Evolutionary conservation across 2,113 vertebrate species (phyloP).

Genomic region (Natator depressus): DNA sequence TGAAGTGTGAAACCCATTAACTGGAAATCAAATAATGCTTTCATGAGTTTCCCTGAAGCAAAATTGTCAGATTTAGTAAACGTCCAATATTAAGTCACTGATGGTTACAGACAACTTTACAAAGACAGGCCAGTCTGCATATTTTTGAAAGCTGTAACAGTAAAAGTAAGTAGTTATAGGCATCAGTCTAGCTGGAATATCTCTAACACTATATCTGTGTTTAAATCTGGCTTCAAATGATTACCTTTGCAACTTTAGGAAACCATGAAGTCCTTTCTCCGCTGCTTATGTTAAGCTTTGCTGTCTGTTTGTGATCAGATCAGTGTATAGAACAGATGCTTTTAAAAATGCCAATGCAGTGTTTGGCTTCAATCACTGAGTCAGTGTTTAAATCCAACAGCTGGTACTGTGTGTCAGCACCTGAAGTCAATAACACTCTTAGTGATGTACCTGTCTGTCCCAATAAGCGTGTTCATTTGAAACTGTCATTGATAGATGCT

Average conservation of each 20-base stretch:
- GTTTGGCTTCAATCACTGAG: slow-evolving; percentile 59
- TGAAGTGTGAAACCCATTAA: neutral
- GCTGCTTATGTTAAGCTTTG: neutral
- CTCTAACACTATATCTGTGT: neutral
- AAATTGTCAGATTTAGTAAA: neutral
- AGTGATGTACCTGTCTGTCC: slow-evolving; percentile 77
- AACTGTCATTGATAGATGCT: slow-evolving; percentile 71
- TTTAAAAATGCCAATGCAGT: slow-evolving; percentile 63
- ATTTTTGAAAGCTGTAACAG: neutral
- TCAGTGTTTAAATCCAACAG: slow-evolving; percentile 71
- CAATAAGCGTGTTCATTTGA: slow-evolving; percentile 76
- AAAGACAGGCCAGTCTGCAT: neutral
- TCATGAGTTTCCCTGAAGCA: neutral
- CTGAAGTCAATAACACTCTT: slow-evolving; percentile 75
- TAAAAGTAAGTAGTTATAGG: neutral
- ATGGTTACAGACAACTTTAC: neutral
- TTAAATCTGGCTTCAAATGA: neutral
- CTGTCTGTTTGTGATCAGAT: slow-evolving; percentile 10
- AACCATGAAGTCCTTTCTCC: neutral
- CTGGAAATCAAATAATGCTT: neutral
- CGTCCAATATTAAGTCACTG: accelerated
- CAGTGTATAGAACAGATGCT: slow-evolving; percentile 48
- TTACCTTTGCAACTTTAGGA: too few species aligned
- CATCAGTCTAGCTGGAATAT: neutral
- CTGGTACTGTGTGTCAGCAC: slow-evolving; percentile 68